Base-by-base conservation (phyloP, 2,113 vertebrate species). In the Burhinus bistriatus region DNA sequence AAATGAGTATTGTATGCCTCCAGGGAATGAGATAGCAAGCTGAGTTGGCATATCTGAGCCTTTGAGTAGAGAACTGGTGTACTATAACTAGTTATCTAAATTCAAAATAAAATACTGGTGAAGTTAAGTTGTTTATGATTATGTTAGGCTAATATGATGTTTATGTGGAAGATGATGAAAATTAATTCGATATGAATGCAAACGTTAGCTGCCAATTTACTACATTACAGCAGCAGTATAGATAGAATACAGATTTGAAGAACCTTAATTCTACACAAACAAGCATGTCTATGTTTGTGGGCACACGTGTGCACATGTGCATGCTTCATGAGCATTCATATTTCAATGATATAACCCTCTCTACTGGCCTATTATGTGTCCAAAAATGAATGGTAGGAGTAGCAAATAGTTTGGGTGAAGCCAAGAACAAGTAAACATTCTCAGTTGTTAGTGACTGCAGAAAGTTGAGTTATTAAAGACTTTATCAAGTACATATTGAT, bases 1-100 rank as follows among this genome's bases (percentile, higher is more conserved):
- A 87, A 91, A 78, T 71, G 78, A 96, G 85, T 93, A 95, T 92
- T 87, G 45, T 19, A 82, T 95, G 82, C 92, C 92, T 65, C 93
- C 55, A 84, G 69, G 72, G 86, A 92, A 95, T 30, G 72, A 93
- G 59, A 66, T 68, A 86, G 51, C 71, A 93, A 84, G 80, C 80
- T 90, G 90, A 90, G 83, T 5, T 92, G 72, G 69, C 61, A 76
- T 62, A 82, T 82, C 51, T 84, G 57, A 93, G 77, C 42, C 52
- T 92, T 9, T 49, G n/a, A 80, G 71, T 29, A 89, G 55, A 75
- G 61, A 95, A 89, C 19, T 89, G 65, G 65, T 92, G 13, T 68
- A 75, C 19, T 89, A 44, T 71, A 90, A 85, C 72, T 82, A 78
- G 80, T 62, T 79, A 59, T 34, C 65, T 79, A 86, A 89, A 92